A percentile compares a stretch with the other conserved stretches of the same genome.
Conservation (phyloP, 1,140 invertebrate species). For the Zaprionus davidi region DNA sequence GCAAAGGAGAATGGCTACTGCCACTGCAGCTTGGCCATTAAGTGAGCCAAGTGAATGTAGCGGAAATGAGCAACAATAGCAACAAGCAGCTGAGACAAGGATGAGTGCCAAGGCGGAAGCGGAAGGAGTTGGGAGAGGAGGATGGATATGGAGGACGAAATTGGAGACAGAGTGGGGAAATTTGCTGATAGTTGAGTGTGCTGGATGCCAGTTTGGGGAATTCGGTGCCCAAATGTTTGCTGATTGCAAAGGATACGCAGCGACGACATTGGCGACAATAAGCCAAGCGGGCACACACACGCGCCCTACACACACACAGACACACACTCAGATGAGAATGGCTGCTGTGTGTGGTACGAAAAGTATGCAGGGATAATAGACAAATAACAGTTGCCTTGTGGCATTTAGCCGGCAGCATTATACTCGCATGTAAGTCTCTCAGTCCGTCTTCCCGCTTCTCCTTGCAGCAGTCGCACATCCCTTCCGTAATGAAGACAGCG, state of each 20-base stretch:
- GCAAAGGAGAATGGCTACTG: conserved; percentile 11
- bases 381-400: conserved; percentile 81
- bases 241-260: conserved; percentile 81
- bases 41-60: conserved; percentile 78
- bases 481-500: conserved; percentile 76
- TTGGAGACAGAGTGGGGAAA: conserved; percentile 27
- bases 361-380: conserved; percentile 76
- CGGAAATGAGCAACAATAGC: conserved; percentile 82
- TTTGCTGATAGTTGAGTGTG: conserved; percentile 69
- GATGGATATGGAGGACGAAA: neutral
- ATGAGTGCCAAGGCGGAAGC: conserved; percentile 28
- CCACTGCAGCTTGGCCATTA: conserved; percentile 63
- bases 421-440: conserved; percentile 33
- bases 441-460: neutral
- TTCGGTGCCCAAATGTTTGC: conserved; percentile 69
- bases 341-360: conserved; percentile 36
- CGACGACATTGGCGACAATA: conserved; percentile 72
- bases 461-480: conserved; percentile 34
- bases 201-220: conserved; percentile 51
- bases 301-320: conserved; percentile 31
- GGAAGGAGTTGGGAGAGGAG: neutral
- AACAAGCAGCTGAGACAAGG: conserved; percentile 68
- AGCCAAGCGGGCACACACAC: conserved; percentile 51
- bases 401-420: conserved; percentile 68
- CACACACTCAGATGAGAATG: conserved; percentile 15